These are phyloP conservation scores for Thripadectes ignobilis DNA, from an alignment of 2,797 vertebrate genomes.

Conservation along the genomic window DNA sequence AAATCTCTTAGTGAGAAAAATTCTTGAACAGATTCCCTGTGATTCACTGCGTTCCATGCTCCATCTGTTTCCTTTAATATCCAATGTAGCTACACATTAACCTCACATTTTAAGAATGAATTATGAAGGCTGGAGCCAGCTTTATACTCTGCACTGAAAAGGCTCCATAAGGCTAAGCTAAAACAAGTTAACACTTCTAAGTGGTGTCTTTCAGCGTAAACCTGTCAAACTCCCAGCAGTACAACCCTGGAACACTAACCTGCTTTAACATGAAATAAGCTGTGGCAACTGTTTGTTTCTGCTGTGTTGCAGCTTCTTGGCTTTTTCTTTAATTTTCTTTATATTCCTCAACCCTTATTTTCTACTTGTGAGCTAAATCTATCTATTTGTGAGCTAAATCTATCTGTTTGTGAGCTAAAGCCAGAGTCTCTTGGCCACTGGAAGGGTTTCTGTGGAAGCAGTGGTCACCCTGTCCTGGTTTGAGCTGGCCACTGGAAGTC, in stretches of 20 bases:
- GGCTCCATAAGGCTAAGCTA: slow-evolving; percentile 31
- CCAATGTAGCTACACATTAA: slow-evolving; percentile 27
- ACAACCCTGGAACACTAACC: not conserved
- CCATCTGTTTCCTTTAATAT: slow-evolving; percentile 63
- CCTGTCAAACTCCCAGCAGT: slow-evolving; percentile 1
- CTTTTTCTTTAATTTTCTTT: not conserved
- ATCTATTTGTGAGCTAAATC: not conserved
- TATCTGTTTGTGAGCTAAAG: not conserved
- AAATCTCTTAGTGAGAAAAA: slow-evolving; percentile 34
- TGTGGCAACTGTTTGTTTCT: not conserved
- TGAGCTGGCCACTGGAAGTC: not conserved
- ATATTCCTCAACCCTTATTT: not conserved
- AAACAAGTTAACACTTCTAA: slow-evolving; percentile 44
- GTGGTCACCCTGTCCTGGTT: not conserved
- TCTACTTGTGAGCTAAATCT: not conserved
- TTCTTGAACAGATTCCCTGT: slow-evolving; percentile 51
- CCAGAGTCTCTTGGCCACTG: not conserved
- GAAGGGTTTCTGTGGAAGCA: not conserved
- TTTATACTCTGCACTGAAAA: slow-evolving; percentile 7
- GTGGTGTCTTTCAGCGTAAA: not conserved
- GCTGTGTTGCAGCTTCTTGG: not conserved
- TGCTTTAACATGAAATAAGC: not conserved
- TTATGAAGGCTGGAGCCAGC: not conserved
- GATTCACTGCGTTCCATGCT: slow-evolving; percentile 58
- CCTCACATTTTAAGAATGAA: slow-evolving; percentile 65